These are phyloP conservation scores for Drosophila merina DNA, from an alignment of 2,888 invertebrate genomes.

Conservation along the genomic window DNA sequence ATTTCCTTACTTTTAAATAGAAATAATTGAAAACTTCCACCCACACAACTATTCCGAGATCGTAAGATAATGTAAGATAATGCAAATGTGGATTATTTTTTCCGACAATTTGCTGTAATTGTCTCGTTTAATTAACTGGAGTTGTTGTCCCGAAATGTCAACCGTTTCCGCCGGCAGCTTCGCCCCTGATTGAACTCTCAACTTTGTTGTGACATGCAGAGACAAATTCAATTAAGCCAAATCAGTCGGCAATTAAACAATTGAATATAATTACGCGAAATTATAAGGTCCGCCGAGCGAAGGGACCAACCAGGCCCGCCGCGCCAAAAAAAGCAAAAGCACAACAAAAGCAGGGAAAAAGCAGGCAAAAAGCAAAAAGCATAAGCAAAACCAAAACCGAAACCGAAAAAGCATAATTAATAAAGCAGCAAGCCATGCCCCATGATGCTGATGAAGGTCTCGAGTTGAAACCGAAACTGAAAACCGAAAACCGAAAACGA, in stretches of 20 bases:
- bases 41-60: no score
- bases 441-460: slow-evolving; percentile 30
- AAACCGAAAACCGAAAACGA: slow-evolving; percentile 5
- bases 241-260: slow-evolving; percentile 71
- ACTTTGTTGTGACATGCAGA: slow-evolving; percentile 38
- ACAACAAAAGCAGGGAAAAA: background rate
- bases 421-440: slow-evolving; percentile 50
- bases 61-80: no score
- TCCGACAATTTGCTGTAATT: no score
- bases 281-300: slow-evolving; percentile 13
- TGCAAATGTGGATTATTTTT: no score
- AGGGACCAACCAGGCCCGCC: slow-evolving; percentile 6
- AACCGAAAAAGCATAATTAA: slow-evolving; percentile 63
- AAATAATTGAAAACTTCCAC: no score
- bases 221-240: slow-evolving; percentile 61
- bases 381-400: slow-evolving; percentile 13
- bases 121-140: background rate
- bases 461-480: slow-evolving; percentile 9
- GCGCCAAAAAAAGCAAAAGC: background rate
- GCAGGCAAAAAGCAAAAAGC: background rate
- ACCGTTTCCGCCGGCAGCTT: slow-evolving; percentile 1
- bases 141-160: slow-evolving; percentile 13
- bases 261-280: slow-evolving; percentile 72
- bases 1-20: no score
- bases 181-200: slow-evolving; percentile 21